phyloP scores from a whole-genome alignment of 2,888 invertebrate genomes.

The Cataglyphis rosenhaueri region DNA sequence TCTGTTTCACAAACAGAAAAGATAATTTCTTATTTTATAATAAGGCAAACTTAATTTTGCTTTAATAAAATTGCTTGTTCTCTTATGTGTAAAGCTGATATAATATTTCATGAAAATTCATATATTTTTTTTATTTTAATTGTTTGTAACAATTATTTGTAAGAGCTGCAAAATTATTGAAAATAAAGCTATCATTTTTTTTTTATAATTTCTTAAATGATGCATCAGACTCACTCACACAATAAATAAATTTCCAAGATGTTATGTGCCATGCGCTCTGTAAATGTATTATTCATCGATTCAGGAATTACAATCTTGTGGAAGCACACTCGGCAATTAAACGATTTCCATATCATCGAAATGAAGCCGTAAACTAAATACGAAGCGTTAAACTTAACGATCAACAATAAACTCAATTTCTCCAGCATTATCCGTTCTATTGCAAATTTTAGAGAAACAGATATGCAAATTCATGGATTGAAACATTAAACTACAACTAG shows the following conservation, averaged over 20 bases:
- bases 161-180: neutral
- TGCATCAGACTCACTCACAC: neutral
- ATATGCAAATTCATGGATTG: too few relatives aligned
- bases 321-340: slow-evolving; percentile 9
- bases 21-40: neutral
- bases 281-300: slow-evolving; percentile 1
- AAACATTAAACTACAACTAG: neutral
- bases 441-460: neutral
- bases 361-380: slow-evolving; percentile 5
- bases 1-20: neutral
- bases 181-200: neutral
- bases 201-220: neutral
- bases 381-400: neutral
- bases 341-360: slow-evolving; percentile 11
- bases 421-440: neutral
- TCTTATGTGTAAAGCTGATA: neutral
- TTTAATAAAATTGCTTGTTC: neutral
- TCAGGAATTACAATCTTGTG: neutral
- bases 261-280: neutral
- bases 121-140: neutral
- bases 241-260: neutral
- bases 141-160: neutral
- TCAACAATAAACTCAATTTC: slow-evolving; percentile 18
- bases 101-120: neutral
- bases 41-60: too few relatives aligned